Conservation (phyloP, 2,888 invertebrate genomes). For the Sinelater perroti region DNA sequence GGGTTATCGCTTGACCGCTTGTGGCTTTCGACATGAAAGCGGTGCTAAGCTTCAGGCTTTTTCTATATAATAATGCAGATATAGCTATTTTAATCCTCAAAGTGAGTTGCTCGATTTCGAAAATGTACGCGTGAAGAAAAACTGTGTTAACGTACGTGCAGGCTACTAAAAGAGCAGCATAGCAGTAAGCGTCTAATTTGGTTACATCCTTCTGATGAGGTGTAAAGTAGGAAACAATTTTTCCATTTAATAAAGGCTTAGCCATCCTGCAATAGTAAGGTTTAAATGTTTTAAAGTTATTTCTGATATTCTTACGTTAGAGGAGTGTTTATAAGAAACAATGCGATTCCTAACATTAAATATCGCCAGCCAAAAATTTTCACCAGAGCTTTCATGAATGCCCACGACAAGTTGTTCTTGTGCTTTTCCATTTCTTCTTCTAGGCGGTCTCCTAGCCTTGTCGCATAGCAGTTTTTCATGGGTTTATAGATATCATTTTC, state of each 20-base stretch:
- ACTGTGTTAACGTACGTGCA: conserved; percentile 63
- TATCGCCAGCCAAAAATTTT: conserved; percentile 34
- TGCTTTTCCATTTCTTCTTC: conserved; percentile 50
- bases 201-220: conserved; percentile 52
- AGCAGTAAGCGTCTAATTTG: conserved; percentile 2
- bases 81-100: conserved; percentile 12
- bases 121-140: conserved; percentile 14
- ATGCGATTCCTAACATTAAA: conserved; percentile 25
- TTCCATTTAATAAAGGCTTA: conserved; percentile 72
- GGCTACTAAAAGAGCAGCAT: conserved; percentile 70
- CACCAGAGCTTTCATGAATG: conserved; percentile 27
- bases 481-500: conserved; percentile 69
- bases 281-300: background rate
- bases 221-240: conserved; percentile 72
- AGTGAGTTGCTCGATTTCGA: conserved; percentile 7
- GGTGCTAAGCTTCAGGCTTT: conserved; percentile 74
- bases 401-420: conserved; percentile 18
- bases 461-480: conserved; percentile 64
- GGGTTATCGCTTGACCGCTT: conserved; percentile 65
- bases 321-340: conserved; percentile 31
- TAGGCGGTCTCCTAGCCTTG: conserved; percentile 62
- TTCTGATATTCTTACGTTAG: conserved; percentile 41
- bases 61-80: conserved; percentile 20
- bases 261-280: conserved; percentile 65
- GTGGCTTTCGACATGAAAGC: conserved; percentile 84